These are phyloP conservation scores for Pseudomyrmex cubaensis DNA, from an alignment of 1,140 invertebrate genomes.

Conservation along the genomic window DNA sequence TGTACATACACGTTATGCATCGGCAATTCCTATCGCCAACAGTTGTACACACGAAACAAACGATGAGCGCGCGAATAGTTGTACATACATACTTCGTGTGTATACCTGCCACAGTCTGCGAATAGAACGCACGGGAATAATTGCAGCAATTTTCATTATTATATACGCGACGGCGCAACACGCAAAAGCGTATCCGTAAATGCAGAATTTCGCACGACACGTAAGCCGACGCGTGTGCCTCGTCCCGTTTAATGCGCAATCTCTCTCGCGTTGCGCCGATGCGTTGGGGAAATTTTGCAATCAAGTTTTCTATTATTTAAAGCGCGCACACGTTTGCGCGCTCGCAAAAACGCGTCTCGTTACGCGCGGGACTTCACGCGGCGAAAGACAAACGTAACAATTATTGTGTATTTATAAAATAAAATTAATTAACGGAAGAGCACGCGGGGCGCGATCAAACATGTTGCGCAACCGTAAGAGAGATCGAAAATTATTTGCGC, in stretches of 20 bases:
- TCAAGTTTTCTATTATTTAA: constrained; percentile 35
- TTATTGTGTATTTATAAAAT: neutral
- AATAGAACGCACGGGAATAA: constrained; percentile 25
- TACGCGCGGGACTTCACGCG: too few relatives aligned
- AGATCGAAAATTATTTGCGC: too few relatives aligned
- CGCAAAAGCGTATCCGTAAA: constrained; percentile 12
- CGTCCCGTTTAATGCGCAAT: constrained; percentile 6
- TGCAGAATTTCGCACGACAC: constrained; percentile 23
- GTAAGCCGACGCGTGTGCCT: neutral
- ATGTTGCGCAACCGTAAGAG: too few relatives aligned
- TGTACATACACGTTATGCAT: too few relatives aligned
- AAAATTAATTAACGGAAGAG: neutral
- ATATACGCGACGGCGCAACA: neutral
- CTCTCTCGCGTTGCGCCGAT: neutral
- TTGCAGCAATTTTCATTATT: constrained; percentile 47
- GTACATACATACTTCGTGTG: neutral
- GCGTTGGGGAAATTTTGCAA: constrained; percentile 25
- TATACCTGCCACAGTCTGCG: neutral
- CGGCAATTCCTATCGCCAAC: neutral
- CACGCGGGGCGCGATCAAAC: neutral
- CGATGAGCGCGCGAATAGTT: neutral
- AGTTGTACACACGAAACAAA: neutral
- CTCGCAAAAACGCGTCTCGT: neutral
- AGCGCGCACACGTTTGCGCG: neutral
- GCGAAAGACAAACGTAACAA: neutral